Conservation (phyloP, 1,140 invertebrate species). For the Frieseomelitta varia region DNA sequence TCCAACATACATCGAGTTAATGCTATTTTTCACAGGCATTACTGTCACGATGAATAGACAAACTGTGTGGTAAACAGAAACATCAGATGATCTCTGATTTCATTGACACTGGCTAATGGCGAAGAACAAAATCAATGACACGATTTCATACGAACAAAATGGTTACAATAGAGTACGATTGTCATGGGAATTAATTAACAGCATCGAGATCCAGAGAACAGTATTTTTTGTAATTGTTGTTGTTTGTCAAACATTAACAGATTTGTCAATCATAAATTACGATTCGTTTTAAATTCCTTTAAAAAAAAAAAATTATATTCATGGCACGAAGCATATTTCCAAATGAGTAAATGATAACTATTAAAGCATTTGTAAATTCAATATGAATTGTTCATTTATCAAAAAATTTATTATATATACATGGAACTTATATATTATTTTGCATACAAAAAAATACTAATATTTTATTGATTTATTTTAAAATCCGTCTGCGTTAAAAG, state of each 20-base stretch:
- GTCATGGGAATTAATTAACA: neutral
- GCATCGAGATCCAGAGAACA: neutral
- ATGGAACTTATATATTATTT: neutral
- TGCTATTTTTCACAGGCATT: neutral
- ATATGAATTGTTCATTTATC: neutral
- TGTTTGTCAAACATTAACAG: neutral
- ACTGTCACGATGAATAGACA: neutral
- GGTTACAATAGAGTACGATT: neutral
- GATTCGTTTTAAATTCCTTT: too few species aligned
- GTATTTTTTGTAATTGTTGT: neutral
- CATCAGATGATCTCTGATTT: neutral
- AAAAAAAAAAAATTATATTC: neutral
- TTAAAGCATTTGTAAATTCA: neutral
- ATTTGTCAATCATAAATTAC: neutral
- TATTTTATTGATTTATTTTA: neutral
- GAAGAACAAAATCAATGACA: neutral
- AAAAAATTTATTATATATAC: neutral
- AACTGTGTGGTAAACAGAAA: neutral
- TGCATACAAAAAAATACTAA: neutral
- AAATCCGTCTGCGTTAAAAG: neutral
- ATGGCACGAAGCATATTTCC: neutral
- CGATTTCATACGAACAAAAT: neutral
- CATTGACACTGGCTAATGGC: neutral
- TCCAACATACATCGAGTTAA: neutral
- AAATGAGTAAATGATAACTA: neutral